Evolutionary conservation across 2,888 invertebrate species (phyloP), one percentile per base, ranked within the genome.

Genomic region (Helobdella robusta): DNA sequence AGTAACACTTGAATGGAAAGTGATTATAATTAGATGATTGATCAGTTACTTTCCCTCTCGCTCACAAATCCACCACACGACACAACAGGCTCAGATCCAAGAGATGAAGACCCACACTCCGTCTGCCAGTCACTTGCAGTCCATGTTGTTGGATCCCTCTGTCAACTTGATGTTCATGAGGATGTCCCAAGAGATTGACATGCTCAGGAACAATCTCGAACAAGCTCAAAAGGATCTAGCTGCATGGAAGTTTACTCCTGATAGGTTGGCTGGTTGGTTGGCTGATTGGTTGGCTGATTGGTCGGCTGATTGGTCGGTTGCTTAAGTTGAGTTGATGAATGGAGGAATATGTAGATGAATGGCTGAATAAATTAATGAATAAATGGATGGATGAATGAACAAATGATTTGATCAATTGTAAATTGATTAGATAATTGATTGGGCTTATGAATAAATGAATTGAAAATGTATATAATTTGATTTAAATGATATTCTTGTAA

Each of bases 201-300:
- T 88, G 61, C 89, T 90, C 25, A 89, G 90, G 79, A 88, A 90
- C 64, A 88, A 89, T 77, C 83, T 94, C 72, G 94, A 95, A 79
- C 94, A 95, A 80, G 93, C 93, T 23, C 95, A 95, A 81, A 93
- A 91, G 81, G 97, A 97, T 83, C 83, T 97, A 56, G 89, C 91
- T 65, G 95, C 97, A 2, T 97, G 95, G 94, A 97, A 97, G 81
- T 97, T 97, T 81, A 95, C 95, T 18, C 93, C 95, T n/a, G 97
- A 97, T 81, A 94, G 85, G 85, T 86, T n/a, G n/a, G n/a, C n/a
- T n/a, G n/a, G n/a, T n/a, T n/a, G n/a, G n/a, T n/a, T n/a, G n/a
- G n/a, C n/a, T n/a, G n/a, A n/a, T n/a, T n/a, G n/a, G n/a, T n/a
- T n/a, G n/a, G n/a, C n/a, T n/a, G n/a, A n/a, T n/a, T n/a, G n/a